Base-by-base conservation (phyloP, 2,888 invertebrate genomes). In the Tethea ocularis region DNA sequence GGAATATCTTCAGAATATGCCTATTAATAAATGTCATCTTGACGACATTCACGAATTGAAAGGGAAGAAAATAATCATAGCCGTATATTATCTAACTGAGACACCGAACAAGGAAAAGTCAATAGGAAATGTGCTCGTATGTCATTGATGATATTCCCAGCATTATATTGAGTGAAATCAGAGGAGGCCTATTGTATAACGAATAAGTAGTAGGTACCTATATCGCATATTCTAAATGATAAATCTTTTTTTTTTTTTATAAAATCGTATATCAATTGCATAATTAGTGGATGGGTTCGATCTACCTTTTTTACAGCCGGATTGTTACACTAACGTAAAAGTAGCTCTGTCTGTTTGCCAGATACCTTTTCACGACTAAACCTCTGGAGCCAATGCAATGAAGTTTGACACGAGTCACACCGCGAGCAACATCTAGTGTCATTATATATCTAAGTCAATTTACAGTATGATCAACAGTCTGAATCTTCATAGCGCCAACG, bases 141-240 rank as follows among this genome's bases (percentile, higher is more conserved):
- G 23, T 26, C 26, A 52, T 24, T 26, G 52, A 52, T 17, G 55
- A 55, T 55, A 55, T 55, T 55, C 55, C 20, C 54, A 54, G 33
- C 54, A 54, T 54, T 54, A 26, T 33, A 36, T 41, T 41, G 41
- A 56, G 56, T 56, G 56, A 56, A 56, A 56, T 56, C 13, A 52
- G 52, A 52, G 52, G 4, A n/a, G 52, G 26, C 26, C 6, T 52
- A 52, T 52, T 52, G 26, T 52, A n/a, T 52, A 24, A 26, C 52
- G 22, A 8, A 2, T 46, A 41, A n/a, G n/a, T n/a, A n/a, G n/a
- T n/a, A n/a, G n/a, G n/a, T n/a, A n/a, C n/a, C 7, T 15, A 36
- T 10, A 36, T 36, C 26, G 26, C 26, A 36, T 1, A 10, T 41
- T 1, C 41, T 41, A 17, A 41, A 17, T 41, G 41, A 41, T 1